Evolutionary conservation across 53 echinoderm and acorn worm species (phyloP).

Genomic region (Arbacia lixula): DNA sequence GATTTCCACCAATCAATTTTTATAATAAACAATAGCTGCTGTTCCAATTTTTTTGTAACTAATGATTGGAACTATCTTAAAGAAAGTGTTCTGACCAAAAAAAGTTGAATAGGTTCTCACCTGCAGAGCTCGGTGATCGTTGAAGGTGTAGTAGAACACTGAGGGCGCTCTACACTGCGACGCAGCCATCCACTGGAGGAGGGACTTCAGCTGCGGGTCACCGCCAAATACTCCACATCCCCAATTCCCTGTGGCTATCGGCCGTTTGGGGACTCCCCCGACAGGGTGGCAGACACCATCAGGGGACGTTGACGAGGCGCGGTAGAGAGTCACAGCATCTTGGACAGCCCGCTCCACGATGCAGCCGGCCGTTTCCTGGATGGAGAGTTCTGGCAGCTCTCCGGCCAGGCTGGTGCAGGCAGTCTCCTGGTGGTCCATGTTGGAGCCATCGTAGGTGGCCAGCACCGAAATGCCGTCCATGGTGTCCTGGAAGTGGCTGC

Average conservation of each 20-base stretch:
- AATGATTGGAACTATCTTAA: no score
- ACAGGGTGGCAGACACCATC: not conserved
- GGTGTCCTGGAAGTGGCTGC: slow-evolving; percentile 37
- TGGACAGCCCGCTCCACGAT: slow-evolving; percentile 45
- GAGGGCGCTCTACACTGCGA: slow-evolving; percentile 78
- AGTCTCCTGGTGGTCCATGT: slow-evolving; percentile 6
- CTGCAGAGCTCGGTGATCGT: slow-evolving; percentile 70
- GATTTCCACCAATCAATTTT: no score
- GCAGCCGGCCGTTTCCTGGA: slow-evolving; percentile 26
- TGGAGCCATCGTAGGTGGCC: slow-evolving; percentile 27
- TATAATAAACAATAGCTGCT: no score
- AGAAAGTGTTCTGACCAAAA: no score
- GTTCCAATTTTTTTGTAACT: no score
- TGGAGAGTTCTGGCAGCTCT: slow-evolving; percentile 19
- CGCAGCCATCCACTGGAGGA: slow-evolving; percentile 90
- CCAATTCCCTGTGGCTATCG: slow-evolving; percentile 91
- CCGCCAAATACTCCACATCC: slow-evolving; percentile 93
- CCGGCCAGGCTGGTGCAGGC: slow-evolving; percentile 1
- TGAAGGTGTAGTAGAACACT: slow-evolving; percentile 80
- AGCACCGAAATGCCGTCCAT: slow-evolving; percentile 33
- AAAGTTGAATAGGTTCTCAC: no score
- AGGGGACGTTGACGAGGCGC: not conserved
- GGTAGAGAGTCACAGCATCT: slow-evolving; percentile 35
- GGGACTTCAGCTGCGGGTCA: slow-evolving; percentile 87
- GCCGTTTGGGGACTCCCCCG: slow-evolving; percentile 8